A percentile compares a stretch with the other conserved stretches of the same genome.
Evolutionary conservation across 1,140 invertebrate genomes (phyloP).

Genomic region (Paracyclopina nana): DNA sequence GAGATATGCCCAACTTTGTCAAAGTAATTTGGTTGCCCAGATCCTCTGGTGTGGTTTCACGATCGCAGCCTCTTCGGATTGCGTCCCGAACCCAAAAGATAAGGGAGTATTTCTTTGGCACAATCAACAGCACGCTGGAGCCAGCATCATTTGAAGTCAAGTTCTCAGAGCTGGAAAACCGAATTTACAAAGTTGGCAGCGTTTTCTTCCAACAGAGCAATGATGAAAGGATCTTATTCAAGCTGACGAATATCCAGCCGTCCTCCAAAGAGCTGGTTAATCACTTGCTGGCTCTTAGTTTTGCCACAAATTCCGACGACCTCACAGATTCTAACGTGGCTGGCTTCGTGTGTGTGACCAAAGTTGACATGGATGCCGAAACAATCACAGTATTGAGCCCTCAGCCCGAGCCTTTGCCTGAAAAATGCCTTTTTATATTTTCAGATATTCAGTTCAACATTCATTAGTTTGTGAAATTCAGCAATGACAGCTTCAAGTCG

Average conservation of each 20-base stretch:
- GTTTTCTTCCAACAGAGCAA: constrained; percentile 77
- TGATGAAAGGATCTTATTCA: constrained; percentile 79
- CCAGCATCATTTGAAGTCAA: constrained; percentile 26
- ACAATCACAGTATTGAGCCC: constrained; percentile 71
- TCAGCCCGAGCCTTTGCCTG: constrained; percentile 73
- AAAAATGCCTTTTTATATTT: constrained; percentile 49
- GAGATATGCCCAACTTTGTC: constrained; percentile 80
- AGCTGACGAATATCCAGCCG: constrained; percentile 47
- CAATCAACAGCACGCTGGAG: constrained; percentile 36
- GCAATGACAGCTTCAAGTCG: no score
- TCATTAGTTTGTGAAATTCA: no score
- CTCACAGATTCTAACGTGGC: constrained; percentile 69
- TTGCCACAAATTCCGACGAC: constrained; percentile 48
- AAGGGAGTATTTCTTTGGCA: constrained; percentile 77
- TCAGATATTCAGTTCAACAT: constrained; percentile 69
- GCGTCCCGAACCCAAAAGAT: constrained; percentile 2
- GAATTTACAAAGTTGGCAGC: constrained; percentile 79
- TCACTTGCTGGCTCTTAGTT: constrained; percentile 68
- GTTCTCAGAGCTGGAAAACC: constrained; percentile 28
- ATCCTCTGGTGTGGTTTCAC: constrained; percentile 68
- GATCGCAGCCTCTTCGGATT: constrained; percentile 1
- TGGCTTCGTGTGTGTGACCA: constrained; percentile 43
- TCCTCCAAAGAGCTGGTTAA: constrained; percentile 40
- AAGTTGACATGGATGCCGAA: constrained; percentile 67
- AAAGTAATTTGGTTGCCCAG: constrained; percentile 84